Evolutionary conservation across 2,888 invertebrate species (phyloP).

Genomic region (Synanthedon myopaeformis): DNA sequence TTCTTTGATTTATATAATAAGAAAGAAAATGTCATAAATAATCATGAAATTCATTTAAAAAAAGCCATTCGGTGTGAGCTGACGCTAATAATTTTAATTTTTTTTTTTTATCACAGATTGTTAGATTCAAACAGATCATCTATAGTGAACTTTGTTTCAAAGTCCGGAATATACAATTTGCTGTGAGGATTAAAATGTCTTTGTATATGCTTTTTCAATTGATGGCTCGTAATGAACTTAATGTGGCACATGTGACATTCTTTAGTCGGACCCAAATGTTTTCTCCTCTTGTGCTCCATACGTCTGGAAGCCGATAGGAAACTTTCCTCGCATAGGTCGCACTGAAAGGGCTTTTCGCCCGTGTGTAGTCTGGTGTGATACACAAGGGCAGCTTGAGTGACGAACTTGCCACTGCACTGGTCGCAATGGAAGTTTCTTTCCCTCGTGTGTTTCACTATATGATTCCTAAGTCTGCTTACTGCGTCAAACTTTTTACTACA

Average conservation of each 20-base stretch:
- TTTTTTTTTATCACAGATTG: no score
- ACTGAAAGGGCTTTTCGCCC: slow-evolving; percentile 47
- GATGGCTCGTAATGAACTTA: slow-evolving; percentile 35
- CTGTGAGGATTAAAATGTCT: slow-evolving; percentile 49
- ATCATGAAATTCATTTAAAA: no score
- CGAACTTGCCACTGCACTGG: slow-evolving; percentile 45
- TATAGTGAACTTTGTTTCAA: not conserved
- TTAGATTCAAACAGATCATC: no score
- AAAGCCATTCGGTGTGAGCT: no score
- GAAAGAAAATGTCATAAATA: no score
- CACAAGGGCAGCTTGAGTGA: slow-evolving; percentile 40
- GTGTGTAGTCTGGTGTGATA: slow-evolving; percentile 52
- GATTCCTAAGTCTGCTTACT: slow-evolving; percentile 37
- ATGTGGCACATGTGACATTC: slow-evolving; percentile 40
- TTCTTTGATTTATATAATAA: no score
- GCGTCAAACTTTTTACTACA: slow-evolving; percentile 50
- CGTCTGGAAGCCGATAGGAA: slow-evolving; percentile 22
- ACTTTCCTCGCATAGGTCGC: slow-evolving; percentile 45
- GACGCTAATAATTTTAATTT: not conserved
- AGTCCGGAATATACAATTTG: slow-evolving; percentile 33
- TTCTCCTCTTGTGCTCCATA: slow-evolving; percentile 10
- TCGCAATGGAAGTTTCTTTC: slow-evolving; percentile 46
- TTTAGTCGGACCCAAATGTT: slow-evolving; percentile 13
- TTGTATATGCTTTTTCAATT: slow-evolving; percentile 34
- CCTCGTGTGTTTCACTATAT: slow-evolving; percentile 50